Evolutionary conservation across 2,888 invertebrate genomes (phyloP).

Genomic region (Merodon equestris): DNA sequence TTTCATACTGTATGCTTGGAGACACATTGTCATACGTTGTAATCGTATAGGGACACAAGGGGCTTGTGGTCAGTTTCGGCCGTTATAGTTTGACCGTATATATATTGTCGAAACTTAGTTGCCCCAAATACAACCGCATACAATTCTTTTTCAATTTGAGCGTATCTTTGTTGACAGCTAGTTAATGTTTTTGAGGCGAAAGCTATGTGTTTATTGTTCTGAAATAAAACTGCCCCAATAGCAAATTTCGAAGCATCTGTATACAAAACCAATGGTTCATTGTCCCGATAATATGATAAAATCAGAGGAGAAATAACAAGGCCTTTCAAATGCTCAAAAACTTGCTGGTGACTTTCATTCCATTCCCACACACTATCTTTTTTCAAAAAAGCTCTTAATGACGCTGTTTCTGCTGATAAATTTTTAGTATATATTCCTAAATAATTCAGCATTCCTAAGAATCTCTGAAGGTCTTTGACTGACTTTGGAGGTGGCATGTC

Average conservation of each 20-base stretch:
- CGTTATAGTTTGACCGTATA: conserved; percentile 26
- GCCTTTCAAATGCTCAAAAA: conserved; percentile 36
- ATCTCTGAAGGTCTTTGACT: conserved; percentile 36
- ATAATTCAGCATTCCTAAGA: conserved; percentile 52
- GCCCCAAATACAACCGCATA: conserved; percentile 72
- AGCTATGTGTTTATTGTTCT: conserved; percentile 32
- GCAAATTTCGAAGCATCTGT: conserved; percentile 53
- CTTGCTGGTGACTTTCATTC: conserved; percentile 31
- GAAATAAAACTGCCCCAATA: conserved; percentile 44
- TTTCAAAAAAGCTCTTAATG: conserved; percentile 29
- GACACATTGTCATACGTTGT: conserved; percentile 12
- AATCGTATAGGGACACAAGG: conserved; percentile 15
- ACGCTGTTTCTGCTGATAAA: conserved; percentile 10
- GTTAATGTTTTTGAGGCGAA: conserved; percentile 48
- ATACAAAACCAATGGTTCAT: conserved; percentile 52
- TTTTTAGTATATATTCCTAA: conserved; percentile 20
- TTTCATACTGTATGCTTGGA: conserved; percentile 18
- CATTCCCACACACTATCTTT: conserved; percentile 43
- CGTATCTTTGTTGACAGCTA: conserved; percentile 26
- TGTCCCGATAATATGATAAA: conserved; percentile 51
- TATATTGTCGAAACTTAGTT: conserved; percentile 70
- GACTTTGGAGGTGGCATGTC: conserved; percentile 1
- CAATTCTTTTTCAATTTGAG: conserved; percentile 72
- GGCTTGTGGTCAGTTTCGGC: conserved; percentile 58
- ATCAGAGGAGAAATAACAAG: conserved; percentile 24